A percentile compares a stretch with the other conserved stretches of the same genome.
phyloP scores from a whole-genome alignment of 2,888 invertebrate species.

The Folsomia candida region DNA sequence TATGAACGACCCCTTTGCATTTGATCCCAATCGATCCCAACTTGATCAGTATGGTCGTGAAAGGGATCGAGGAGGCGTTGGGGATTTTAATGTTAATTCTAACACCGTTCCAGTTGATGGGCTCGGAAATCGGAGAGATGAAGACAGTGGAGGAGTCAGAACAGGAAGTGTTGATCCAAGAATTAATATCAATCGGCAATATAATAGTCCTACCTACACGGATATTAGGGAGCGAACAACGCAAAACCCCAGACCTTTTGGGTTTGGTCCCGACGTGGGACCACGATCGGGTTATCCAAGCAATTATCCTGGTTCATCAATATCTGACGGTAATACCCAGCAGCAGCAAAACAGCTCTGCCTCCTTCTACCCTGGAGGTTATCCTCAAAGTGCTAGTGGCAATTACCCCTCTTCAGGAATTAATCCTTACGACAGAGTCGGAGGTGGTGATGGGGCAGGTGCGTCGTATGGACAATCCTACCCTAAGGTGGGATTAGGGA shows the following conservation, averaged over 20 bases:
- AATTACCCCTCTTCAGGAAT: not conserved
- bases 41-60: constrained; percentile 3
- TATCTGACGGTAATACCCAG: not conserved
- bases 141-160: not conserved
- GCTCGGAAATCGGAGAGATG: constrained; percentile 3
- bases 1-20: not conserved
- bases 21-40: not conserved
- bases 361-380: not conserved
- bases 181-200: not conserved
- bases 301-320: constrained; percentile 3
- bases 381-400: not conserved
- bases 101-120: constrained; percentile 13
- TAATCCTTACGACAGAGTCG: not conserved
- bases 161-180: not conserved
- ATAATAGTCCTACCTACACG: not conserved
- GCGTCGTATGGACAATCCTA: not conserved
- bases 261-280: constrained; percentile 1
- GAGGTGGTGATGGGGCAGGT: not conserved
- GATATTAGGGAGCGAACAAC: not conserved
- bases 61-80: not conserved
- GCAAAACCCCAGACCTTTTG: not conserved
- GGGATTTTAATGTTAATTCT: not conserved
- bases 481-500: not conserved
- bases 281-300: constrained; percentile 7
- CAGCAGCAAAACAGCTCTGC: not conserved